phyloP scores from a whole-genome alignment of 2,888 invertebrate species.

The Drosophila quinaria region DNA sequence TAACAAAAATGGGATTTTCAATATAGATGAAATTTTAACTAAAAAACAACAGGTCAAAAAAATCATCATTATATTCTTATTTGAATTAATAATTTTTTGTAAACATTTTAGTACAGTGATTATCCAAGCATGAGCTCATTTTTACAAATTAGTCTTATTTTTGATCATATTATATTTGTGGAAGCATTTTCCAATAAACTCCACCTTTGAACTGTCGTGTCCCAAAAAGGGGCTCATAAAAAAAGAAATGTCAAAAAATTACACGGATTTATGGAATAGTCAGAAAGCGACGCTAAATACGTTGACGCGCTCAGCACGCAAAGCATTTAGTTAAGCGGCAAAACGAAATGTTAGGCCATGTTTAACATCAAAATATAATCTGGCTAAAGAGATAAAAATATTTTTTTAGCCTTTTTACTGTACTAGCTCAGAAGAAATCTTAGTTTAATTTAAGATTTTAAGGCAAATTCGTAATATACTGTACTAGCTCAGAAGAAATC shows the following conservation, averaged over 20 bases:
- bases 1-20: not conserved
- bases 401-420: too few relatives aligned
- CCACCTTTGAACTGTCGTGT: not conserved
- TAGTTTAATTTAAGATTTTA: too few relatives aligned
- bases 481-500: too few relatives aligned
- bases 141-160: too few relatives aligned
- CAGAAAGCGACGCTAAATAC: constrained; percentile 79
- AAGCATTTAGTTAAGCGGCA: constrained; percentile 62
- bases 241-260: constrained; percentile 54
- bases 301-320: constrained; percentile 76
- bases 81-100: not conserved
- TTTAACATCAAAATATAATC: constrained; percentile 33
- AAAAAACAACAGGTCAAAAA: not conserved
- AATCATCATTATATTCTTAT: not conserved
- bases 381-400: constrained; percentile 1
- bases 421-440: too few relatives aligned
- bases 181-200: not conserved
- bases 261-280: constrained; percentile 71
- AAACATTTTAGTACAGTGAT: too few relatives aligned
- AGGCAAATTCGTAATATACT: too few relatives aligned
- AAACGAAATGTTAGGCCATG: constrained; percentile 50
- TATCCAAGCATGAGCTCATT: too few relatives aligned
- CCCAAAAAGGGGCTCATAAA: constrained; percentile 17
- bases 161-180: not conserved
- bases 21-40: not conserved